Percentiles rank a stretch among this genome's conserved stretches.
Evolutionary conservation across 2,888 invertebrate genomes (phyloP).

Genomic region (Dynastes maya): DNA sequence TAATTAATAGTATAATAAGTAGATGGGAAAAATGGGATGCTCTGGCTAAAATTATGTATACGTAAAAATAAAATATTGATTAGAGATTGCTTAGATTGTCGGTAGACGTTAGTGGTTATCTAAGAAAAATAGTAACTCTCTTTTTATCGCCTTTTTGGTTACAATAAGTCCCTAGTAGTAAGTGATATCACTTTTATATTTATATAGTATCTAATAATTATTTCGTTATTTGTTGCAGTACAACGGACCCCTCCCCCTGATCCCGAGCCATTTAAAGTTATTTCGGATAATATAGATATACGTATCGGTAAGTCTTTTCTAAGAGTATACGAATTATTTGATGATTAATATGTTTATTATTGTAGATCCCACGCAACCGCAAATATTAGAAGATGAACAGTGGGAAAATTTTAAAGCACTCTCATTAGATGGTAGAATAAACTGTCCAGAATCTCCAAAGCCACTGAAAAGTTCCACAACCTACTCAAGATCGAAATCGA

Average conservation of each 20-base stretch:
- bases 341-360: conserved; percentile 49
- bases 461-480: conserved; percentile 59
- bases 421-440: conserved; percentile 67
- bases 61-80: no score
- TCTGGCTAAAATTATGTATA: no score
- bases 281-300: conserved; percentile 65
- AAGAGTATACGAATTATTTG: background rate
- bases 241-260: conserved; percentile 76
- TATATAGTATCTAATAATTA: background rate
- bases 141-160: no score
- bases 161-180: no score
- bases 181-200: no score
- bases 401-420: conserved; percentile 66
- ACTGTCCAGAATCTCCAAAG: conserved; percentile 62
- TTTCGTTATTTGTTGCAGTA: conserved; percentile 68
- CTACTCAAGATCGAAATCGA: conserved; percentile 69
- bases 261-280: conserved; percentile 72
- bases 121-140: no score
- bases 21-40: no score
- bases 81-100: no score
- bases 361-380: conserved; percentile 72
- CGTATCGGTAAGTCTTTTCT: conserved; percentile 58
- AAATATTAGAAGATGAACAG: conserved; percentile 65
- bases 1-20: no score
- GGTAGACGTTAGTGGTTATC: no score